Conservation (phyloP, 1,140 invertebrate species). For the Epicauta chinensis region DNA sequence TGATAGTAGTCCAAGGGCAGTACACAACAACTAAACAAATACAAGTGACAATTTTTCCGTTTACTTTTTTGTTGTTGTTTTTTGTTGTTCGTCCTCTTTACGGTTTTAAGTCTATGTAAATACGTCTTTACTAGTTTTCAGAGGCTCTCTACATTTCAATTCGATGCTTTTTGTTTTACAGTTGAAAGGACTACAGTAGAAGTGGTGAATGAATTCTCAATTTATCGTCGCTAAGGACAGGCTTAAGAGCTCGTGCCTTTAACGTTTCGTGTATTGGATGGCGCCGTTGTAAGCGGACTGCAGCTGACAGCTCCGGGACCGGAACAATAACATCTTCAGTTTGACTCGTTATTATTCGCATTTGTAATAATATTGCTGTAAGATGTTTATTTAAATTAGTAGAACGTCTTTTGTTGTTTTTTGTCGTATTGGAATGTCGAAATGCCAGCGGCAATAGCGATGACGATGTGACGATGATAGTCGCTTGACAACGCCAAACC, state of each 20-base stretch:
- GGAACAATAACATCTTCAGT: constrained; percentile 27
- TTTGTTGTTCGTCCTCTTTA: constrained; percentile 19
- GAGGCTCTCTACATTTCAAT: constrained; percentile 25
- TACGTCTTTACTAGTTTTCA: constrained; percentile 31
- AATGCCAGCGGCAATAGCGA: too few species aligned
- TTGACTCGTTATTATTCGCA: constrained; percentile 20
- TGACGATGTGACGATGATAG: too few species aligned
- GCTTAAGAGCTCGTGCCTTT: constrained; percentile 13
- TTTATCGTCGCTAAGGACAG: constrained; percentile 26
- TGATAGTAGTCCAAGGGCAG: constrained; percentile 21
- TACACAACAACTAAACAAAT: constrained; percentile 21
- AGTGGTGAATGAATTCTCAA: constrained; percentile 24
- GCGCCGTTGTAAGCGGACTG: constrained; percentile 6
- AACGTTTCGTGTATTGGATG: not conserved
- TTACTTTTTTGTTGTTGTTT: too few species aligned
- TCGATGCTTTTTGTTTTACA: constrained; percentile 28
- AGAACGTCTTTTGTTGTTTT: constrained; percentile 11
- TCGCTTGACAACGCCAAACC: too few species aligned
- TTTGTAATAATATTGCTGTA: constrained; percentile 29
- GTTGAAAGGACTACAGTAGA: constrained; percentile 10
- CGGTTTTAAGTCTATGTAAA: constrained; percentile 38
- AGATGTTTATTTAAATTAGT: constrained; percentile 34
- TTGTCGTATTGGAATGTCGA: too few species aligned
- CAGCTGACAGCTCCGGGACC: constrained; percentile 21
- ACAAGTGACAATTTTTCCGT: constrained; percentile 29